phyloP scores from a whole-genome alignment of 2,113 vertebrate genomes.

The Hypocryptadius cinnamomeus region DNA sequence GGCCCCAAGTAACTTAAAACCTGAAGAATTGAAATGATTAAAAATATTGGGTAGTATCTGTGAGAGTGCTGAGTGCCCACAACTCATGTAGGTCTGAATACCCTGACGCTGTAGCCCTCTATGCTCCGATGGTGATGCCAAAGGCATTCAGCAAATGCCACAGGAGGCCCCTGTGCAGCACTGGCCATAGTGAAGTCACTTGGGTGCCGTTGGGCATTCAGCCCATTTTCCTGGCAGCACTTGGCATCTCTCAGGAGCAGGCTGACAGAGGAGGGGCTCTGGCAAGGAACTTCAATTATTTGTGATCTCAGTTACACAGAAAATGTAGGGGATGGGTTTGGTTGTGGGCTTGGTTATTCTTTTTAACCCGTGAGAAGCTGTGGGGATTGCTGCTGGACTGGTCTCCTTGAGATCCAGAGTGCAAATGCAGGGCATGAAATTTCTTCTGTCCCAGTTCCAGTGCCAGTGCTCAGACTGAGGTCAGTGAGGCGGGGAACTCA shows the following conservation, averaged over 20 bases:
- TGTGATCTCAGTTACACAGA: background rate
- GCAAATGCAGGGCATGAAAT: background rate
- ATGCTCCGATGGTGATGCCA: background rate
- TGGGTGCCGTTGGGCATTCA: background rate
- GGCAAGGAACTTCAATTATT: background rate
- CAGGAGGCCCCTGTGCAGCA: background rate
- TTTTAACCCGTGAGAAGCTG: background rate
- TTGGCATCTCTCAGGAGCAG: background rate
- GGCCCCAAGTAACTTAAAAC: slow-evolving; percentile 54
- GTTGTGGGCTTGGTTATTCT: background rate
- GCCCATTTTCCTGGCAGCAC: background rate
- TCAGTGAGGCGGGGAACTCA: background rate
- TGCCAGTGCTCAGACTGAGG: background rate
- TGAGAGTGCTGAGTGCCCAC: background rate
- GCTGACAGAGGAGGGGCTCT: background rate
- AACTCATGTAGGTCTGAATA: background rate
- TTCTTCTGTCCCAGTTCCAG: background rate
- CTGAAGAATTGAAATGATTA: slow-evolving; percentile 4
- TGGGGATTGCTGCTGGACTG: background rate
- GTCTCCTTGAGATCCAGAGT: background rate
- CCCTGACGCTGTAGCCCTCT: background rate
- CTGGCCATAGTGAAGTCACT: background rate
- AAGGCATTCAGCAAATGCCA: background rate
- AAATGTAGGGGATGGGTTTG: background rate
- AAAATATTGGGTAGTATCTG: background rate